Conservation (phyloP, 2,888 invertebrate species). For the Linnaemya tessellans region DNA sequence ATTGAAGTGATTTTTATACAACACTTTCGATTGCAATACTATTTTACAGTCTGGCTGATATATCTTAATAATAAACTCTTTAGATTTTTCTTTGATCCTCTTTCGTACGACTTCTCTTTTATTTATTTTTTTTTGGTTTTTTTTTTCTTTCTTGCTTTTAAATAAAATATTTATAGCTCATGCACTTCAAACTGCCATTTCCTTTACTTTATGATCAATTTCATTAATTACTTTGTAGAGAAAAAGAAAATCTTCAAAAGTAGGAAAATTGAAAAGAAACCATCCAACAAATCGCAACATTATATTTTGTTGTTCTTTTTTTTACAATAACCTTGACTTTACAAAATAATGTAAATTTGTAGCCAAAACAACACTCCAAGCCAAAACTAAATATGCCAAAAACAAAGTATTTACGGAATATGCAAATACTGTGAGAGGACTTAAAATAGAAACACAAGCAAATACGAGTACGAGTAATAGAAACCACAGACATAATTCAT, state of each 20-base stretch:
- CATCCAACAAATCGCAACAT: constrained; percentile 20
- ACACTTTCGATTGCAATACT: too few relatives aligned
- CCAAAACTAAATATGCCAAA: constrained; percentile 42
- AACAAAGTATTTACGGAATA: constrained; percentile 1
- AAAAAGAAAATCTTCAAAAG: background rate
- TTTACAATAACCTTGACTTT: constrained; percentile 66
- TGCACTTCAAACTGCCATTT: constrained; percentile 13
- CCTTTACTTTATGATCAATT: constrained; percentile 13
- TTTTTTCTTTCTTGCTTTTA: background rate
- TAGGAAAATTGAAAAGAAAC: constrained; percentile 3
- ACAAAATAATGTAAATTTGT: constrained; percentile 50
- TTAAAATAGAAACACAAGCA: constrained; percentile 7
- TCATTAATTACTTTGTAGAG: constrained; percentile 20
- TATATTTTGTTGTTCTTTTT: background rate
- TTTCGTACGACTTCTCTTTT: background rate
- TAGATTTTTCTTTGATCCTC: background rate
- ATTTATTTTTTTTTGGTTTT: too few relatives aligned
- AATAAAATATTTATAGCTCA: constrained; percentile 2
- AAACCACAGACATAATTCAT: constrained; percentile 59
- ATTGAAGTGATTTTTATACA: too few relatives aligned
- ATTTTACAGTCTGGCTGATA: too few relatives aligned
- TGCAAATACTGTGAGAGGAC: constrained; percentile 18
- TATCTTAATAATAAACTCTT: background rate
- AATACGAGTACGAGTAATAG: too few relatives aligned
- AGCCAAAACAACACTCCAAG: constrained; percentile 54